Percentiles rank a stretch among this genome's conserved stretches.
These are phyloP conservation scores for Glyphotaelius pellucidus DNA, from an alignment of 2,888 invertebrate species.

Conservation along the genomic window DNA sequence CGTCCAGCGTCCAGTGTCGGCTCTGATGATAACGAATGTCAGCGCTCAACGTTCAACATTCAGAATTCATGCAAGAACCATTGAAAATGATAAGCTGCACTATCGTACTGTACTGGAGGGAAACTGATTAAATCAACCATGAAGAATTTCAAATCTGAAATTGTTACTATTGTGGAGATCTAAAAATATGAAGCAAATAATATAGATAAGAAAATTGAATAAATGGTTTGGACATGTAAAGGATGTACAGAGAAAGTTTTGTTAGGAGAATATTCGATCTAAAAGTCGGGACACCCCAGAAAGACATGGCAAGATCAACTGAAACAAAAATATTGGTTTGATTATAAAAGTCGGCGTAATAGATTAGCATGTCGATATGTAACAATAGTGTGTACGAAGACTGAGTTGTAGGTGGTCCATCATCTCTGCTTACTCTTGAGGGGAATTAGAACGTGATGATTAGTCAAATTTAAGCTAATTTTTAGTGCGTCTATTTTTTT, in stretches of 20 bases:
- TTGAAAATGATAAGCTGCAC: background rate
- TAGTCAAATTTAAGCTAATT: background rate
- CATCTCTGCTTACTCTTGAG: background rate
- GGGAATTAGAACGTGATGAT: background rate
- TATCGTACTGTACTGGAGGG: background rate
- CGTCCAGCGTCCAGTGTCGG: constrained; percentile 57
- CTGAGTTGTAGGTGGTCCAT: background rate
- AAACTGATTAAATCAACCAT: background rate
- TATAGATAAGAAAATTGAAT: no score
- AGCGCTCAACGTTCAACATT: background rate
- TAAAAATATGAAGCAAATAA: no score
- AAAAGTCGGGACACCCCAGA: background rate
- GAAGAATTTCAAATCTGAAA: no score
- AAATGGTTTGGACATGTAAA: no score
- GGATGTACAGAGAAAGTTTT: no score
- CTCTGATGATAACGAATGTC: constrained; percentile 17
- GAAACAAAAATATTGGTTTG: no score
- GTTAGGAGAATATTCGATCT: no score
- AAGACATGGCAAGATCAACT: background rate
- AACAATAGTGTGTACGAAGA: background rate
- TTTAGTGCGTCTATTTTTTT: background rate
- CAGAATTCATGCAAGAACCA: background rate
- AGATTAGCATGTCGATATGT: background rate
- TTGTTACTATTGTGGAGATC: no score
- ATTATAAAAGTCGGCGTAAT: background rate